Evolutionary conservation across 2,888 invertebrate species (phyloP), one percentile per base, ranked within the genome.

Genomic region (Parnassius mnemosyne): DNA sequence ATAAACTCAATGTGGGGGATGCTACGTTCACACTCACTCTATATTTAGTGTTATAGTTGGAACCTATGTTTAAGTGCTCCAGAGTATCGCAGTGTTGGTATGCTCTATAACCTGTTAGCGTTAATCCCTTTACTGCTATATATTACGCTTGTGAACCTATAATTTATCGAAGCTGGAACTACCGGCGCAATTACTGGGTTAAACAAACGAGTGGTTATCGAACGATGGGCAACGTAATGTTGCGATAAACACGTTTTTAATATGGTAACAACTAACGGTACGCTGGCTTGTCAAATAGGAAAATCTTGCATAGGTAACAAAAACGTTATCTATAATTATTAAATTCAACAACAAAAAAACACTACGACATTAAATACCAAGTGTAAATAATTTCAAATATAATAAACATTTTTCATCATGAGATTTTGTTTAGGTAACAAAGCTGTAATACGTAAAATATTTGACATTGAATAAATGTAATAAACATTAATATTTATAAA

Each of bases 121-220:
- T 74, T 70, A 76, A 81, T 77, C 74, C 71, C 69, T 64, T 72
- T 71, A 69, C 71, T 69, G 71, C 76, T 69, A 78, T 79, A 76
- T 79, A 81, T 81, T 79, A 76, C 74, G 76, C 71, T 73, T 68
- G 74, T 74, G 76, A 81, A 83, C 77, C 75, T 80, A 78, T 74
- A 81, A 83, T 83, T 83, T 83, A 81, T 85, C 75, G 77, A 66
- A 65, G 68, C 67, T 73, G 71, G 74, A 79, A 81, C 77, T 76
- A 74, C 75, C 77, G 78, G 77, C 75, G 78, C 76, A 81, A 83
- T 83, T 81, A 81, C 78, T 71, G 69, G 70, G 69, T 76, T 77
- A 75, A 84, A 79, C 77, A 81, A 84, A 83, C 79, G 75, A 73
- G 75, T 74, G 78, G 78, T 81, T 78, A 80, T 78, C 73, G 73